Conservation (phyloP, 2,888 invertebrate genomes). For the Silvanus unidentatus region DNA sequence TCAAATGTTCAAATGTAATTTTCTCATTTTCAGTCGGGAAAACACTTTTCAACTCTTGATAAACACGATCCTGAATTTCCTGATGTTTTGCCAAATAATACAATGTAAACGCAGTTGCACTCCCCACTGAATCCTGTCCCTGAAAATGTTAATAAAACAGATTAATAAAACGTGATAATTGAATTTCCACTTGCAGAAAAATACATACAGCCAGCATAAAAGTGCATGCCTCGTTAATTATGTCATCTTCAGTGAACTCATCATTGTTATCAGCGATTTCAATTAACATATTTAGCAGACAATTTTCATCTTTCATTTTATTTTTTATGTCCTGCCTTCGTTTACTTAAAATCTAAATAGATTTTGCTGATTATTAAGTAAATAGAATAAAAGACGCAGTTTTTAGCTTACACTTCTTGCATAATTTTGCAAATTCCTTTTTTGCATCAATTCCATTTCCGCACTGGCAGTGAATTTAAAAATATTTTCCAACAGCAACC, state of each 20-base stretch:
- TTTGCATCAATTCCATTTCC: conserved; percentile 50
- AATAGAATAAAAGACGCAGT: neutral
- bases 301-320: conserved; percentile 10
- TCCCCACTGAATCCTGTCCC: conserved; percentile 59
- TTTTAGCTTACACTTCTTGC: neutral
- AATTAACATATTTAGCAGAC: conserved; percentile 51
- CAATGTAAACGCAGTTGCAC: conserved; percentile 53
- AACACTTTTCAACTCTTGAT: conserved; percentile 49
- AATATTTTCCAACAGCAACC: conserved; percentile 53
- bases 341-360: conserved; percentile 16
- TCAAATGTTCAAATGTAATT: conserved; percentile 53
- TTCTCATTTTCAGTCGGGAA: conserved; percentile 43
- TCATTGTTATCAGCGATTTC: conserved; percentile 49
- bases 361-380: neutral
- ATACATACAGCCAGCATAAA: conserved; percentile 54
- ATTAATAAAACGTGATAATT: neutral
- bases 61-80: conserved; percentile 48
- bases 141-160: no score
- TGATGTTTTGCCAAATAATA: conserved; percentile 52
- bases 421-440: conserved; percentile 37
- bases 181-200: neutral
- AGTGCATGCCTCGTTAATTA: conserved; percentile 56
- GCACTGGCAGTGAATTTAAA: conserved; percentile 51
- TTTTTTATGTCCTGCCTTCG: neutral
- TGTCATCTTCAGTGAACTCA: conserved; percentile 51